Evolutionary conservation across 2,888 invertebrate species (phyloP).

Genomic region (Metallyticus violacea): DNA sequence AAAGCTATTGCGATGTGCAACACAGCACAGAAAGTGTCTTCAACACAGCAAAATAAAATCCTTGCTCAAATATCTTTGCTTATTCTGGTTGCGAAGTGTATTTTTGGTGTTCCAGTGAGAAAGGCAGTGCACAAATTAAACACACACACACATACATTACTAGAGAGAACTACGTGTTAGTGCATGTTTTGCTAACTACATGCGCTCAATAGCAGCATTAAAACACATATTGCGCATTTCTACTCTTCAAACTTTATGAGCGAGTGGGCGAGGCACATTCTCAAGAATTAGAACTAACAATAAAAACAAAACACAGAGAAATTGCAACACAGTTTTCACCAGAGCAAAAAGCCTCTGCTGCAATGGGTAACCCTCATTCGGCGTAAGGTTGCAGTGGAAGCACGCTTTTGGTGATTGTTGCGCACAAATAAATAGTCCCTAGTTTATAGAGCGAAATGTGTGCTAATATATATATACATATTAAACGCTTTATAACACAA

Average conservation of each 20-base stretch:
- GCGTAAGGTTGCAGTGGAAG: too few relatives aligned
- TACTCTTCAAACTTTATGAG: background rate
- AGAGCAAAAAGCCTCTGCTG: background rate
- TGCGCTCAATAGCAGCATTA: background rate
- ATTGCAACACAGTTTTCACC: background rate
- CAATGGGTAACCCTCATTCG: too few relatives aligned
- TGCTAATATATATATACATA: too few relatives aligned
- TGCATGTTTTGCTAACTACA: background rate
- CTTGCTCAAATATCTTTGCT: too few relatives aligned
- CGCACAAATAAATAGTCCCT: too few relatives aligned
- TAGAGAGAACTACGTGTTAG: background rate
- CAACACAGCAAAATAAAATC: too few relatives aligned
- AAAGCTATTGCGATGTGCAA: background rate
- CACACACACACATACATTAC: background rate
- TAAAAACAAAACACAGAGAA: background rate
- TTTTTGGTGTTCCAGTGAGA: background rate
- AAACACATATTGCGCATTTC: background rate
- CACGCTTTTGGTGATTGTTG: too few relatives aligned
- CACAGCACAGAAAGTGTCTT: background rate
- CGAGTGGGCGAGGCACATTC: constrained; percentile 6
- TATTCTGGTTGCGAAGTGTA: background rate
- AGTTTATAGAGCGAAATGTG: too few relatives aligned
- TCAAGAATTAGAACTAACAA: background rate
- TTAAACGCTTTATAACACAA: too few relatives aligned
- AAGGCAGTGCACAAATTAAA: background rate